Evolutionary conservation across 2,888 invertebrate genomes (phyloP).

Genomic region (Microctonus hyperodae): DNA sequence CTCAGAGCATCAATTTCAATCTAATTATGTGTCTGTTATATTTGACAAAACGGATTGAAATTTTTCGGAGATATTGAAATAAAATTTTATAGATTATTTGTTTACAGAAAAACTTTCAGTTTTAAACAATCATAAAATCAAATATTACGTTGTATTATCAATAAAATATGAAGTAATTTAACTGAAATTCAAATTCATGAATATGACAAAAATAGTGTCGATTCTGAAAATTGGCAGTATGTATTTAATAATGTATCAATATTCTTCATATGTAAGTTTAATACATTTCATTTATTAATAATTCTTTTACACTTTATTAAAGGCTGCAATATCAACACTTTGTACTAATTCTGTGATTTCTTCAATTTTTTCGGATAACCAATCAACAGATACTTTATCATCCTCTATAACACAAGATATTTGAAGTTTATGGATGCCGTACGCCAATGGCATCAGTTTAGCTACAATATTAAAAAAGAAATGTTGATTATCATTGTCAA

Average conservation of each 20-base stretch:
- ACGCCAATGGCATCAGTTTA: constrained; percentile 89
- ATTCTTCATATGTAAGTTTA: not conserved
- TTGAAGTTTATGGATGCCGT: constrained; percentile 90
- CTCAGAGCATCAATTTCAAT: too few relatives aligned
- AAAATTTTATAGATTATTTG: too few relatives aligned
- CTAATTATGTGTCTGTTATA: too few relatives aligned
- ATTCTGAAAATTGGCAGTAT: not conserved
- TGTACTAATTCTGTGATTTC: constrained; percentile 86
- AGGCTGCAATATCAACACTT: constrained; percentile 94
- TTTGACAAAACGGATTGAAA: too few relatives aligned
- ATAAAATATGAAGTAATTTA: not conserved
- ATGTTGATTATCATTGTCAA: constrained; percentile 20
- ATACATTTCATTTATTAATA: not conserved
- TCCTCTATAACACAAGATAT: constrained; percentile 94
- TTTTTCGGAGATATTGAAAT: too few relatives aligned
- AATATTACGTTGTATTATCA: not conserved
- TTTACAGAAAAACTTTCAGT: not conserved
- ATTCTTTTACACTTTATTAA: constrained; percentile 82
- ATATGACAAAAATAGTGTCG: not conserved
- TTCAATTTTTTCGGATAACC: constrained; percentile 86
- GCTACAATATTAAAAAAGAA: constrained; percentile 66
- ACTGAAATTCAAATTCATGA: too few relatives aligned
- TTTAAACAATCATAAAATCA: not conserved
- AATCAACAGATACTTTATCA: constrained; percentile 91
- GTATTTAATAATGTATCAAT: not conserved